These are phyloP conservation scores for Euglossa dilemma DNA, from an alignment of 1,140 invertebrate species.

Conservation along the genomic window DNA sequence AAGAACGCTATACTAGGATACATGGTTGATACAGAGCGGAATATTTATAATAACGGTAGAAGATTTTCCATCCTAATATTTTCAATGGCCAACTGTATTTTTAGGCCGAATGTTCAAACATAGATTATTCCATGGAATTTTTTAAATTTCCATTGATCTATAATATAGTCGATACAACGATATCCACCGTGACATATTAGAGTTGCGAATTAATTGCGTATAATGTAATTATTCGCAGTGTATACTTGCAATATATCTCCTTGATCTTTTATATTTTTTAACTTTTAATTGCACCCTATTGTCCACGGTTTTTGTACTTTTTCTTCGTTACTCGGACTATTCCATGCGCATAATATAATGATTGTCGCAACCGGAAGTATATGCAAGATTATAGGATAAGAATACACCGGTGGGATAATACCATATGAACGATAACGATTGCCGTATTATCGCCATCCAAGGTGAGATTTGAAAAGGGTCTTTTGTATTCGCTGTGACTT, in stretches of 20 bases:
- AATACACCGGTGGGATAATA: background rate
- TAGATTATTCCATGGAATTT: too few species aligned
- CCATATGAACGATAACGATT: slow-evolving; percentile 46
- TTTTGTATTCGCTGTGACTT: background rate
- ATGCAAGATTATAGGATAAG: slow-evolving; percentile 47
- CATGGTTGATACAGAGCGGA: too few species aligned
- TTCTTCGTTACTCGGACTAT: slow-evolving; percentile 33
- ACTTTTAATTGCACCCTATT: background rate
- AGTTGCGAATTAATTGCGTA: background rate
- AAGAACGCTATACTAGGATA: too few species aligned
- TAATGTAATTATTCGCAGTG: background rate
- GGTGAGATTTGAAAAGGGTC: slow-evolving; percentile 15
- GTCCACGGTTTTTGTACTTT: background rate
- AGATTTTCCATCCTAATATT: too few species aligned
- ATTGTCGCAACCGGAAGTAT: slow-evolving; percentile 58
- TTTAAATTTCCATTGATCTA: too few species aligned
- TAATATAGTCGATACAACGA: background rate
- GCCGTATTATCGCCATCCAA: slow-evolving; percentile 24
- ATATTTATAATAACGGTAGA: too few species aligned
- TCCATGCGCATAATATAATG: slow-evolving; percentile 31
- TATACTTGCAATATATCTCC: background rate
- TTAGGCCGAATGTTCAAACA: too few species aligned
- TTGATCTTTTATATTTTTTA: background rate
- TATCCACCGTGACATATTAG: background rate
- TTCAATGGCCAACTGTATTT: too few species aligned